Conservation (phyloP, 2,888 invertebrate genomes). For the Zele albiditarsus region DNA sequence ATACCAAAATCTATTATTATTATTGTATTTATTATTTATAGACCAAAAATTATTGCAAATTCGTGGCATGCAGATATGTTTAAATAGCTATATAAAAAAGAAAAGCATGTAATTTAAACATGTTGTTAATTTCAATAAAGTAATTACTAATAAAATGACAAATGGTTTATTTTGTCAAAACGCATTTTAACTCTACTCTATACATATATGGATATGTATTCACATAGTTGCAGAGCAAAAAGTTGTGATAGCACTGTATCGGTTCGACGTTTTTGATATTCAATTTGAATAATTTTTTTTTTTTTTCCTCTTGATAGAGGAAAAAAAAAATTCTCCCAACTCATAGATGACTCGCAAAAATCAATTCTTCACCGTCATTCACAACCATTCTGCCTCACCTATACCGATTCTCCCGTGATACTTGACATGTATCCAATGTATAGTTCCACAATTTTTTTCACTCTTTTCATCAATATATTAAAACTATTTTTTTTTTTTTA, state of each 20-base stretch:
- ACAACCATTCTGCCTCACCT: neutral
- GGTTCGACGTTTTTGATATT: neutral
- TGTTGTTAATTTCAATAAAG: no score
- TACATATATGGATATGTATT: neutral
- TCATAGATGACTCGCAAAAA: neutral
- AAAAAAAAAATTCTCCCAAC: neutral
- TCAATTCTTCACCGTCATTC: neutral
- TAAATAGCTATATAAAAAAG: no score
- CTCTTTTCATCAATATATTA: neutral
- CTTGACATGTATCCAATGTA: neutral
- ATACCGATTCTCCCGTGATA: neutral
- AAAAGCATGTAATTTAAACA: no score
- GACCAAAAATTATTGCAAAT: no score
- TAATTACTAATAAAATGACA: no score
- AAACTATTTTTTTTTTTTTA: neutral
- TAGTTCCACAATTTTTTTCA: neutral
- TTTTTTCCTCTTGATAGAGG: neutral
- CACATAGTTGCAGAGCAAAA: neutral
- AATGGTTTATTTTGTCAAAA: no score
- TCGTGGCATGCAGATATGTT: no score
- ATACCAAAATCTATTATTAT: no score
- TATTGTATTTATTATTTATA: no score
- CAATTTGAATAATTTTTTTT: neutral
- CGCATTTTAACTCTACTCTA: neutral
- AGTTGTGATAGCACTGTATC: neutral